phyloP scores from a whole-genome alignment of 2,797 vertebrate species.

The Hirundo rustica region DNA sequence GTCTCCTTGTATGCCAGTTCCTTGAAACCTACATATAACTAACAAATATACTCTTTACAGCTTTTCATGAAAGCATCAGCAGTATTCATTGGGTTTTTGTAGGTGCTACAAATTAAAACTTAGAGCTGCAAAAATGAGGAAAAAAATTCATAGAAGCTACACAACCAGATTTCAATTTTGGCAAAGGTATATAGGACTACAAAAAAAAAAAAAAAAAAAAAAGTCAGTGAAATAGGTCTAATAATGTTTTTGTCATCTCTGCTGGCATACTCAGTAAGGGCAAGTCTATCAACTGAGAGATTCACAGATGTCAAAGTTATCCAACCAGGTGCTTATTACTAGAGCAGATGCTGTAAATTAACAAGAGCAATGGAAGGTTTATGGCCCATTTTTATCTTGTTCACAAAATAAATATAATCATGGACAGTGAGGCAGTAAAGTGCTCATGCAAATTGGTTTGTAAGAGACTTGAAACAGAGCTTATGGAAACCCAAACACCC shows the following conservation, averaged over 20 bases:
- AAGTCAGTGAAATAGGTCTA: not conserved
- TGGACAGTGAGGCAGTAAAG: not conserved
- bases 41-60: not conserved
- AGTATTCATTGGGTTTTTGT: not conserved
- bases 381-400: constrained; percentile 19
- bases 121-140: not conserved
- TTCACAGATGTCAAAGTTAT: constrained; percentile 41
- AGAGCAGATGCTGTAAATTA: constrained; percentile 37
- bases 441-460: not conserved
- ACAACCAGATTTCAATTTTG: not conserved
- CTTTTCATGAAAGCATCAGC: not conserved
- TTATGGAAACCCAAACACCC: not conserved
- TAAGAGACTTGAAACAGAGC: not conserved
- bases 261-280: not conserved
- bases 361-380: constrained; percentile 8
- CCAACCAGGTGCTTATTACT: constrained; percentile 10
- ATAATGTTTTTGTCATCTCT: not conserved
- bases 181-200: not conserved
- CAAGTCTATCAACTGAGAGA: constrained; percentile 2
- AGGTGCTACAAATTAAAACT: not conserved
- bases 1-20: not conserved
- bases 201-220: not conserved
- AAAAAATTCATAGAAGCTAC: not conserved
- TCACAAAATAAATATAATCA: constrained; percentile 21
- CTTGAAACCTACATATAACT: not conserved